phyloP scores from a whole-genome alignment of 2,113 vertebrate species.

The Oplegnathus fasciatus region DNA sequence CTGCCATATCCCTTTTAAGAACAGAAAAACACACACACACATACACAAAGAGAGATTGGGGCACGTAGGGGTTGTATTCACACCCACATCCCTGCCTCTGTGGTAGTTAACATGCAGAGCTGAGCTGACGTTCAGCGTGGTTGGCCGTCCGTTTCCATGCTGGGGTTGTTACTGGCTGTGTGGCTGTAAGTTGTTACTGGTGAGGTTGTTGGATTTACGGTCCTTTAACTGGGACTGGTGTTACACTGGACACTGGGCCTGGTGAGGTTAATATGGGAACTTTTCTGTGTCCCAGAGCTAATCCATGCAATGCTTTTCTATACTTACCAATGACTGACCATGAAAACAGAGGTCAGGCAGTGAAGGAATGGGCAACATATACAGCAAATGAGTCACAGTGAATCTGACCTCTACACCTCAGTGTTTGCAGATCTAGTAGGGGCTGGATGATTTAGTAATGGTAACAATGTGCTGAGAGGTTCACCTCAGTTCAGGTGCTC shows the following conservation, averaged over 20 bases:
- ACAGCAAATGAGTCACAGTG: not conserved
- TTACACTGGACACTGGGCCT: conserved; percentile 44
- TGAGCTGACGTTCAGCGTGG: conserved; percentile 46
- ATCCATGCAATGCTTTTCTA: conserved; percentile 80
- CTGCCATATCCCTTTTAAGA: conserved; percentile 39
- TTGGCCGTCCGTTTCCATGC: conserved; percentile 72
- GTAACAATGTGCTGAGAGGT: not conserved
- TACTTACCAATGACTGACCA: conserved; percentile 76
- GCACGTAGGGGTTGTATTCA: conserved; percentile 42
- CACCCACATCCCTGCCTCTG: conserved; percentile 44
- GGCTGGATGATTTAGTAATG: not conserved
- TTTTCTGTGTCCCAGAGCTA: conserved; percentile 28
- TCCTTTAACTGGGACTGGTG: conserved; percentile 23
- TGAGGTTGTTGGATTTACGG: conserved; percentile 22
- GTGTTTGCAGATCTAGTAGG: conserved; percentile 42
- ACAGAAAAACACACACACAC: conserved; percentile 6
- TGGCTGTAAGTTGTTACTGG: conserved; percentile 64
- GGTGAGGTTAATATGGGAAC: conserved; percentile 73
- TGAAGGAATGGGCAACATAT: conserved; percentile 46
- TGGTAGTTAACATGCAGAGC: conserved; percentile 77
- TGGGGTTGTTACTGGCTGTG: conserved; percentile 65
- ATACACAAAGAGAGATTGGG: conserved; percentile 10
- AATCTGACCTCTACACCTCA: conserved; percentile 28
- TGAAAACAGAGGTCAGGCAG: conserved; percentile 77
- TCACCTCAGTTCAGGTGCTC: not conserved